Evolutionary conservation across 2,888 invertebrate species (phyloP).

Genomic region (Podabrus alpinus): DNA sequence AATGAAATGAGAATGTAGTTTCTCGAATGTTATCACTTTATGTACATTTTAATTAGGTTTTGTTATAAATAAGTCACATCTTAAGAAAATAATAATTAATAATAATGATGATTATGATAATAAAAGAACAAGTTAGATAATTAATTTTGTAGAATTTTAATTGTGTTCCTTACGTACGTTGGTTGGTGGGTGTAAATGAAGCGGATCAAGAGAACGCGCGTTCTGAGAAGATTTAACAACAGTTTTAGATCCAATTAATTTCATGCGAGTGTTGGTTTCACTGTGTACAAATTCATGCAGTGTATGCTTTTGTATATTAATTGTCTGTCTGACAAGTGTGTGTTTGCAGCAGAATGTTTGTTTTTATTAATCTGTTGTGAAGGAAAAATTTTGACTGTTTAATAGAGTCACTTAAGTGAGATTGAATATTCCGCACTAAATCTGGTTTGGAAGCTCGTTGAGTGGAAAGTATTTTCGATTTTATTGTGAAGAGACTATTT

Average conservation of each 20-base stretch:
- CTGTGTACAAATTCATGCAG: constrained; percentile 1
- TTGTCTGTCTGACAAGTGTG: constrained; percentile 11
- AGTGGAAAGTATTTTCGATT: constrained; percentile 25
- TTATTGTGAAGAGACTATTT: constrained; percentile 10
- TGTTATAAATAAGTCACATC: constrained; percentile 21
- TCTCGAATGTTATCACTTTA: constrained; percentile 17
- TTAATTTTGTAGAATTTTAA: background rate
- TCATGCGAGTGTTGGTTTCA: background rate
- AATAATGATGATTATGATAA: background rate
- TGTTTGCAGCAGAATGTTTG: constrained; percentile 19
- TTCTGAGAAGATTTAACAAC: background rate
- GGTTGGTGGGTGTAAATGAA: background rate
- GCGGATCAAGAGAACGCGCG: background rate
- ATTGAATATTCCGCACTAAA: constrained; percentile 26
- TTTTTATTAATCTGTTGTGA: constrained; percentile 28
- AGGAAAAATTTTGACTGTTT: constrained; percentile 17
- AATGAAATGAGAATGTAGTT: constrained; percentile 16
- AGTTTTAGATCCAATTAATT: background rate
- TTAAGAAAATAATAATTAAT: constrained; percentile 18
- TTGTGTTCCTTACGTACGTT: background rate
- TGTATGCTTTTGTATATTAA: constrained; percentile 5
- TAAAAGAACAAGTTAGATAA: background rate
- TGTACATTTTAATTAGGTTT: constrained; percentile 22
- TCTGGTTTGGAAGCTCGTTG: constrained; percentile 27
- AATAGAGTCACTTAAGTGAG: constrained; percentile 27